These are phyloP conservation scores for Zenarchopterus dispar DNA, from an alignment of 2,797 vertebrate species.

Conservation along the genomic window DNA sequence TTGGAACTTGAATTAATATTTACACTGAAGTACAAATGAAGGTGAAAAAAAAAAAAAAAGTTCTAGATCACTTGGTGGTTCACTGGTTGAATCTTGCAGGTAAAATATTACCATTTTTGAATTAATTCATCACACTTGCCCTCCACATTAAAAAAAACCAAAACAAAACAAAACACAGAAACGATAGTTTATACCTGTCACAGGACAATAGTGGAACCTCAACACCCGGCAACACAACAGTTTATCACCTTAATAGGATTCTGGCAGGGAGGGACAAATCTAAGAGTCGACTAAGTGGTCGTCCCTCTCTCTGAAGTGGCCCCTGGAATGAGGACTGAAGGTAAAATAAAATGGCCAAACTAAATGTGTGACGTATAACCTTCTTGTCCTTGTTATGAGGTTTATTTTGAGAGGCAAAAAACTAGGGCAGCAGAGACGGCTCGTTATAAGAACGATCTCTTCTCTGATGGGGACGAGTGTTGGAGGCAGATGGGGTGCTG, in stretches of 20 bases:
- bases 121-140: constrained; percentile 35
- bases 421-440: constrained; percentile 70
- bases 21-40: constrained; percentile 1
- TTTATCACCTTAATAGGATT: constrained; percentile 76
- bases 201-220: constrained; percentile 35
- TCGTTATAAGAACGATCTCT: constrained; percentile 70
- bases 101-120: constrained; percentile 42
- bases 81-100: constrained; percentile 39
- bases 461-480: constrained; percentile 70
- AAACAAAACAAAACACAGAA: constrained; percentile 6
- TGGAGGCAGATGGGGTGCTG: constrained; percentile 45
- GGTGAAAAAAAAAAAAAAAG: constrained; percentile 3
- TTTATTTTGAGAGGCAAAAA: constrained; percentile 62
- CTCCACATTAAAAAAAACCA: background rate
- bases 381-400: constrained; percentile 63
- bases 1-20: background rate
- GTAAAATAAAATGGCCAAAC: constrained; percentile 26
- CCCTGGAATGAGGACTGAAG: constrained; percentile 32
- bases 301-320: constrained; percentile 50
- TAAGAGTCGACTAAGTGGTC: constrained; percentile 57
- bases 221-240: constrained; percentile 52
- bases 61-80: constrained; percentile 19
- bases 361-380: constrained; percentile 53
- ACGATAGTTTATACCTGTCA: constrained; percentile 55
- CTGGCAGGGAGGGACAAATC: constrained; percentile 59